These are phyloP conservation scores for Tyria jacobaeae DNA, from an alignment of 2,888 invertebrate genomes.

Conservation along the genomic window DNA sequence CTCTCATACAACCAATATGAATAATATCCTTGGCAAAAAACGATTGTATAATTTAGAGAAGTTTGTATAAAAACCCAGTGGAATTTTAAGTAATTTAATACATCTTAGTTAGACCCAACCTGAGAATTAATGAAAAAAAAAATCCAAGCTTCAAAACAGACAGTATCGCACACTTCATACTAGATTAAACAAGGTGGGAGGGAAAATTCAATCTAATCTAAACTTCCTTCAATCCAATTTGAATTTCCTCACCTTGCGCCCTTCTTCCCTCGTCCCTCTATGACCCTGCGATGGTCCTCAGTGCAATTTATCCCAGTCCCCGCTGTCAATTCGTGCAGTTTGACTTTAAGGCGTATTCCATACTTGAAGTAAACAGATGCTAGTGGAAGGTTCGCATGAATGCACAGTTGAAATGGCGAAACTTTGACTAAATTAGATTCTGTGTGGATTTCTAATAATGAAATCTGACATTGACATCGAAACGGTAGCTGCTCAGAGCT, in stretches of 20 bases:
- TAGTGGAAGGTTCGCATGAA: not conserved
- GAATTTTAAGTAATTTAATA: conserved; percentile 5
- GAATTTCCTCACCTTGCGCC: conserved; percentile 69
- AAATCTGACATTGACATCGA: not conserved
- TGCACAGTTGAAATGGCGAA: not conserved
- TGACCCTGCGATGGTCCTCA: conserved; percentile 46
- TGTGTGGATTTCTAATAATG: not conserved
- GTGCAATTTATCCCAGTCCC: conserved; percentile 43
- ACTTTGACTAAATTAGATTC: conserved; percentile 6
- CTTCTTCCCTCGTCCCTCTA: conserved; percentile 31
- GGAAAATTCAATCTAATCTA: conserved; percentile 84
- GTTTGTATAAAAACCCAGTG: not conserved
- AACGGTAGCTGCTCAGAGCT: not conserved
- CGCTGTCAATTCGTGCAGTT: conserved; percentile 31
- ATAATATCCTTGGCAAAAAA: not conserved
- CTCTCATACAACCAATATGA: not conserved
- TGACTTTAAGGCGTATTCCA: conserved; percentile 22
- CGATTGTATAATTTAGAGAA: not conserved
- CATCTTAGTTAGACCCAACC: not conserved
- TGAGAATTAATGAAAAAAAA: conserved; percentile 29
- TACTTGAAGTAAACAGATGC: conserved; percentile 17
- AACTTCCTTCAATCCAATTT: conserved; percentile 85
- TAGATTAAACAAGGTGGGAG: conserved; percentile 83
- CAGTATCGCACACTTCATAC: conserved; percentile 62
- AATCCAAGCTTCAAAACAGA: conserved; percentile 29